These are phyloP conservation scores for Choloepus hoffmanni DNA, from an alignment of 2,113 vertebrate genomes.

Conservation along the genomic window DNA sequence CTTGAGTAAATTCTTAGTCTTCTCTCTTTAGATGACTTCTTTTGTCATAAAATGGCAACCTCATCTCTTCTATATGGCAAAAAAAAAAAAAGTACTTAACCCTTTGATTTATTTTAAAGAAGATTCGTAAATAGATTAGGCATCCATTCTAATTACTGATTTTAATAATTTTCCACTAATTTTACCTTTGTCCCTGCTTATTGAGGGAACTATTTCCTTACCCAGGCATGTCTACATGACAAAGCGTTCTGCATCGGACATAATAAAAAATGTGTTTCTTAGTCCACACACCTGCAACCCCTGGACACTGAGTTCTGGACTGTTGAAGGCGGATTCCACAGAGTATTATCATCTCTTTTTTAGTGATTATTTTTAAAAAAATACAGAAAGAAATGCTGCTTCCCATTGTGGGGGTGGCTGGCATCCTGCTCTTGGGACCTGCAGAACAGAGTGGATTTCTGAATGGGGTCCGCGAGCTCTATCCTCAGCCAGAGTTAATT, in stretches of 20 bases:
- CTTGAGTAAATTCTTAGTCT: neutral
- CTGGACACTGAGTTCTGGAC: conserved; percentile 6
- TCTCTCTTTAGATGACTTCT: neutral
- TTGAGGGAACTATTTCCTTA: neutral
- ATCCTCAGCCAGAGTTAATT: conserved; percentile 91
- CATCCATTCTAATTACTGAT: accelerated
- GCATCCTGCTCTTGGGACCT: conserved; percentile 50
- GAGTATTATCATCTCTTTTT: neutral
- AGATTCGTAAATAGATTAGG: neutral
- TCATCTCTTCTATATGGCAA: neutral
- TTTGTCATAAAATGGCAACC: neutral
- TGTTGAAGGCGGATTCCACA: neutral
- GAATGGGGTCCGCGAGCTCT: conserved; percentile 88
- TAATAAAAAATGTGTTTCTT: neutral
- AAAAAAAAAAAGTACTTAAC: neutral
- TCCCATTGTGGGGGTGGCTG: neutral
- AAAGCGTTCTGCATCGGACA: neutral
- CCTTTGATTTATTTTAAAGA: neutral
- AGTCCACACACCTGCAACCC: neutral
- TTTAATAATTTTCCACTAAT: no score
- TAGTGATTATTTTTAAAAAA: conserved; percentile 46
- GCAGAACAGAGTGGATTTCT: conserved; percentile 71
- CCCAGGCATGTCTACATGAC: accelerated
- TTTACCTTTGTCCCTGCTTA: neutral
- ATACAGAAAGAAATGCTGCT: neutral